These are phyloP conservation scores for Pheosia tremula DNA, from an alignment of 2,888 invertebrate species.

Conservation along the genomic window DNA sequence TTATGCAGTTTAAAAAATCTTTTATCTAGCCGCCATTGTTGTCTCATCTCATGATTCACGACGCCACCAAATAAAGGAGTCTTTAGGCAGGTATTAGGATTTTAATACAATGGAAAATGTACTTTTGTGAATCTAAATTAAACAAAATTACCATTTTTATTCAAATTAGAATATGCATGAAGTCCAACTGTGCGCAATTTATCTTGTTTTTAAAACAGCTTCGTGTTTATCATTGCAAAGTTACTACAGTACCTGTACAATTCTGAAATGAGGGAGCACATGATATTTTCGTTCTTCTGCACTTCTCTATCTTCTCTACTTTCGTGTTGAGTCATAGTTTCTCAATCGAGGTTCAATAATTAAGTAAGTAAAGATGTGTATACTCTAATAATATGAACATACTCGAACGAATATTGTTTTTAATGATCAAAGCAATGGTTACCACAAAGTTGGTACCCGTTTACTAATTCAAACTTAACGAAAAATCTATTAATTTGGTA, in stretches of 20 bases:
- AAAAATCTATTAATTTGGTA: slow-evolving; percentile 65
- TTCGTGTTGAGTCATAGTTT: too few species aligned
- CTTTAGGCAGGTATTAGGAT: not conserved
- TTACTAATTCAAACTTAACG: slow-evolving; percentile 56
- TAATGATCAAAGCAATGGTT: slow-evolving; percentile 13
- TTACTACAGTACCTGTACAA: too few species aligned
- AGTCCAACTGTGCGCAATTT: not conserved
- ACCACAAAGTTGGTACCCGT: slow-evolving; percentile 22
- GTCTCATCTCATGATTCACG: not conserved
- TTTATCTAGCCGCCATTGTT: not conserved
- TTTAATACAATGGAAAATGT: not conserved
- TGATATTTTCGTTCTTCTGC: too few species aligned
- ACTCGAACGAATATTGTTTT: not conserved
- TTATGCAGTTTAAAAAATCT: not conserved
- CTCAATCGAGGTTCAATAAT: too few species aligned
- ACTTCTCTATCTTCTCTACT: too few species aligned
- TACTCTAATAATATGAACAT: too few species aligned
- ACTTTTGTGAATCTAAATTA: not conserved
- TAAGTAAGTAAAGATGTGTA: too few species aligned
- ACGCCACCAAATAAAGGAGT: not conserved
- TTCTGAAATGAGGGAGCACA: too few species aligned
- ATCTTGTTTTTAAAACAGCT: not conserved
- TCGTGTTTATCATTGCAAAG: not conserved
- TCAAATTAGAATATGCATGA: slow-evolving; percentile 3
- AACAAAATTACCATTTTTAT: slow-evolving; percentile 5